These are phyloP conservation scores for Heliconius charithonia DNA, from an alignment of 2,888 invertebrate species.

Conservation along the genomic window DNA sequence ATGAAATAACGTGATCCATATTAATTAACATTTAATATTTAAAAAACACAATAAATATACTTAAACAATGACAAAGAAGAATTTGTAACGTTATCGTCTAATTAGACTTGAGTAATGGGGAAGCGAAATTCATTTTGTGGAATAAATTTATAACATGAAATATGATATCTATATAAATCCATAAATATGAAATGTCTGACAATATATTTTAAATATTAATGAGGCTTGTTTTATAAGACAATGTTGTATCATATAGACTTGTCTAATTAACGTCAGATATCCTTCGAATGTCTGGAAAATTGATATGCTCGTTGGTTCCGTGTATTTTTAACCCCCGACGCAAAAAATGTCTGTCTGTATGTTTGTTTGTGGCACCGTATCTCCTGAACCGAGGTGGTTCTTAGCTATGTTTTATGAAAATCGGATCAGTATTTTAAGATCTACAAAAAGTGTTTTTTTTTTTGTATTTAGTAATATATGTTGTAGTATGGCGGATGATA, in stretches of 20 bases:
- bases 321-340: background rate
- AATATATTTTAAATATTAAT: constrained; percentile 11
- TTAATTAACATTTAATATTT: constrained; percentile 45
- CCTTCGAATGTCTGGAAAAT: background rate
- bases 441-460: too few species aligned
- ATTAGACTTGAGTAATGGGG: constrained; percentile 59
- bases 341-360: too few species aligned
- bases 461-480: too few species aligned
- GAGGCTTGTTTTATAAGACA: background rate
- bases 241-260: background rate
- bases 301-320: background rate
- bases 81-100: constrained; percentile 75
- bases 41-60: constrained; percentile 60
- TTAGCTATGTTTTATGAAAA: too few species aligned
- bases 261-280: background rate
- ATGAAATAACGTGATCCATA: constrained; percentile 42
- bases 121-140: constrained; percentile 24
- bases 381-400: too few species aligned
- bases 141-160: constrained; percentile 24
- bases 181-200: constrained; percentile 9
- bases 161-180: constrained; percentile 22
- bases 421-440: too few species aligned
- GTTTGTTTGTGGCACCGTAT: too few species aligned
- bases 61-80: constrained; percentile 59
- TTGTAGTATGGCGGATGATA: too few species aligned